phyloP scores from a whole-genome alignment of 2,797 vertebrate species.

The Siniperca undulata region DNA sequence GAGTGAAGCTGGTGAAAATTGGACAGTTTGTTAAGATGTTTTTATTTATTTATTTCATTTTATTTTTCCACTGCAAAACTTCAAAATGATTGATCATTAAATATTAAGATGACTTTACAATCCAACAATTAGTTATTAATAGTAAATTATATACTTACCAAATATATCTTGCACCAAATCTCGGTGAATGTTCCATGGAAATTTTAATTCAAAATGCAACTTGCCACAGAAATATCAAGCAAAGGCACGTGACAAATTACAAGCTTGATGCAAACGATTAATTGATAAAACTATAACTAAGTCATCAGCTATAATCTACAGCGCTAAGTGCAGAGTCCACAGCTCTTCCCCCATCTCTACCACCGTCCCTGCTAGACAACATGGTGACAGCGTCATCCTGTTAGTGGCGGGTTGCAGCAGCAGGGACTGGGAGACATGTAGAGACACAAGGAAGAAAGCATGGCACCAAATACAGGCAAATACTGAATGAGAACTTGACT shows the following conservation, averaged over 20 bases:
- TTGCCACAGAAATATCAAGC: background rate
- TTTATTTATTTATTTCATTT: background rate
- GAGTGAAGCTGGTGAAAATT: background rate
- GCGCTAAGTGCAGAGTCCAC: background rate
- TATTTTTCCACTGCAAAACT: background rate
- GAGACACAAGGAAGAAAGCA: slow-evolving; percentile 5
- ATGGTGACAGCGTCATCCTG: background rate
- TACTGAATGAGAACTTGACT: slow-evolving; percentile 19
- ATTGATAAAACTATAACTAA: slow-evolving; percentile 14
- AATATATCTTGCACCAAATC: background rate
- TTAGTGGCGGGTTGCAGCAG: background rate
- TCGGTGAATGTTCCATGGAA: background rate
- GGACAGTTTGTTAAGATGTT: background rate
- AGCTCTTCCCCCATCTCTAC: background rate
- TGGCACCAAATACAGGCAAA: slow-evolving; percentile 39
- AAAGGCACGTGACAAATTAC: background rate
- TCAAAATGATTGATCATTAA: background rate
- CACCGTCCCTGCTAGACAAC: background rate
- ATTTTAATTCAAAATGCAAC: slow-evolving; percentile 1
- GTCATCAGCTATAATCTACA: background rate
- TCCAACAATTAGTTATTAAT: background rate
- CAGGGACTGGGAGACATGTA: slow-evolving; percentile 1
- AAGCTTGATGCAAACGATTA: slow-evolving; percentile 7
- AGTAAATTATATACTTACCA: background rate
- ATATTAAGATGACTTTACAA: background rate